Conservation (phyloP, 2,113 vertebrate species). For the Nibea coibor region DNA sequence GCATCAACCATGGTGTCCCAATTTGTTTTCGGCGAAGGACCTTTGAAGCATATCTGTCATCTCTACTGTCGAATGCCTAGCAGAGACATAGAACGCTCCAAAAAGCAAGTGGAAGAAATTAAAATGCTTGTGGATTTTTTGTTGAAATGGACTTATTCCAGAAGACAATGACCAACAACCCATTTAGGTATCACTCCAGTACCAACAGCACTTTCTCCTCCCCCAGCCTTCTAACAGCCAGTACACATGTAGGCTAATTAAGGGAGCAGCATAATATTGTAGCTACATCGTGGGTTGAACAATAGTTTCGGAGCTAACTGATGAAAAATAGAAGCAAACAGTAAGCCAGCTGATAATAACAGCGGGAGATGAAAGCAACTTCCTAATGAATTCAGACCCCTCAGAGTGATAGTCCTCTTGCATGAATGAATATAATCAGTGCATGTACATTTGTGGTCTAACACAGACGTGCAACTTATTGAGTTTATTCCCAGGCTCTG, state of each 20-base stretch:
- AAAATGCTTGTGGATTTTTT: too few species aligned
- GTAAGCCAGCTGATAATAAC: slow-evolving; percentile 15
- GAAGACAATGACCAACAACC: too few species aligned
- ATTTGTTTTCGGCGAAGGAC: background rate
- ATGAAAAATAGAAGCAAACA: background rate
- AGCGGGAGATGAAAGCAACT: slow-evolving; percentile 36
- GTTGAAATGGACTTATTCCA: too few species aligned
- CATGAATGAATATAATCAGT: slow-evolving; percentile 63
- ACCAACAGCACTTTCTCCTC: background rate
- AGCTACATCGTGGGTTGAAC: background rate
- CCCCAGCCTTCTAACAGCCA: background rate
- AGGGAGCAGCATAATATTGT: background rate
- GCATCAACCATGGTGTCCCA: background rate
- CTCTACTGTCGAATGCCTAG: background rate
- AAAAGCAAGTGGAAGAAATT: background rate
- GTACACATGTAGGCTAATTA: background rate
- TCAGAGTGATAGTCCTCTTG: slow-evolving; percentile 34
- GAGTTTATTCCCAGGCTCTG: slow-evolving; percentile 46
- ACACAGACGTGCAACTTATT: slow-evolving; percentile 36
- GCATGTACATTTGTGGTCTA: slow-evolving; percentile 37
- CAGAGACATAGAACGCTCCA: background rate
- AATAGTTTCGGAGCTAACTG: slow-evolving; percentile 1
- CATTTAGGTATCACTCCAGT: background rate
- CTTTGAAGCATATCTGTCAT: background rate
- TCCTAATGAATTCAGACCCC: slow-evolving; percentile 52